Percentiles rank a stretch among this genome's conserved stretches.
phyloP scores from a whole-genome alignment of 2,113 vertebrate genomes.

The Beaufortia kweichowensis region DNA sequence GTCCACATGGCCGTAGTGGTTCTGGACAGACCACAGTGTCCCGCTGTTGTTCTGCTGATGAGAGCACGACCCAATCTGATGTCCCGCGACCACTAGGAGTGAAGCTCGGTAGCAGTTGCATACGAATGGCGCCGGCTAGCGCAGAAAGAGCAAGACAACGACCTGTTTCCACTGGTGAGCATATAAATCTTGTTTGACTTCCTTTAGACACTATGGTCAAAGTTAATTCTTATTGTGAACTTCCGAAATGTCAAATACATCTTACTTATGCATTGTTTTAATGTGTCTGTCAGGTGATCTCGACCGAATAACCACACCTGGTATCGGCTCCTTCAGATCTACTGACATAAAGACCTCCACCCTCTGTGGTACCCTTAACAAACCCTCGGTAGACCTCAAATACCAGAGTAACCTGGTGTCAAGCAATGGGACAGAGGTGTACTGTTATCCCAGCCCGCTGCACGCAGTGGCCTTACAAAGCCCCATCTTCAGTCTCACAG shows the following conservation, averaged over 20 bases:
- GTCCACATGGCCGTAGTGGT: slow-evolving; percentile 45
- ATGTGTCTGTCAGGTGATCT: slow-evolving; percentile 82
- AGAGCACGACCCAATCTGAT: slow-evolving; percentile 72
- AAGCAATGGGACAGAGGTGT: slow-evolving; percentile 82
- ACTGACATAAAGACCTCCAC: slow-evolving; percentile 62
- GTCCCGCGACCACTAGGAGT: slow-evolving; percentile 68
- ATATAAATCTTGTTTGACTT: background rate
- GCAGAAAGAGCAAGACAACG: slow-evolving; percentile 73
- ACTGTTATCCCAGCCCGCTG: slow-evolving; percentile 90
- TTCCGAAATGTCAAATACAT: slow-evolving; percentile 34
- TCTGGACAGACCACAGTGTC: slow-evolving; percentile 63
- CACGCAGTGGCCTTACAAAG: slow-evolving; percentile 94
- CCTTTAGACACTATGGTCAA: background rate
- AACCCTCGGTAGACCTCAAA: slow-evolving; percentile 73
- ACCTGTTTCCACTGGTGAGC: slow-evolving; percentile 91
- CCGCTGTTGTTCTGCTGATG: slow-evolving; percentile 85
- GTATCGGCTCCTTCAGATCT: slow-evolving; percentile 64
- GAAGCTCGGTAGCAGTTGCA: slow-evolving; percentile 70
- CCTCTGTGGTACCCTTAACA: slow-evolving; percentile 59
- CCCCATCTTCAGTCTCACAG: slow-evolving; percentile 81
- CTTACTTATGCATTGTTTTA: slow-evolving; percentile 27
- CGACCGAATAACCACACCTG: slow-evolving; percentile 73
- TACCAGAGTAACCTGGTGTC: slow-evolving; percentile 85
- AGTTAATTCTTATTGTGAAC: background rate
- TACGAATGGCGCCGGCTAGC: slow-evolving; percentile 60